Evolutionary conservation across 2,797 vertebrate species (phyloP), one percentile per base, ranked within the genome.

Genomic region (Characodon lateralis): DNA sequence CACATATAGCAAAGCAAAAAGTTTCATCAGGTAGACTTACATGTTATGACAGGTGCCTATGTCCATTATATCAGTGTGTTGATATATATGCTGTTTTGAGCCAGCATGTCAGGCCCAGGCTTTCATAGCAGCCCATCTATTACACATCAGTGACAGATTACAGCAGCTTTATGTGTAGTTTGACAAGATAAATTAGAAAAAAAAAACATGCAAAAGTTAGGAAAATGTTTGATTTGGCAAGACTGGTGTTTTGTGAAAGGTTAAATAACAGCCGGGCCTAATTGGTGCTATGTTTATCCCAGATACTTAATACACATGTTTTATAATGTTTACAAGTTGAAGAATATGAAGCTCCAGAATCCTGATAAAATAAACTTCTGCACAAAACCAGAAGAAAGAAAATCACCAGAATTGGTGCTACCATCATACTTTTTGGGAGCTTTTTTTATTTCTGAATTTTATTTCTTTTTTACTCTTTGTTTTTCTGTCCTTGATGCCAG

Each of bases 41-140:
- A 84, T 85, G 89, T 84, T 87, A 86, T 20, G 93, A 94, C 94
- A 94, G 91, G 89, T 96, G 94, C 89, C 94, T 93, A 85, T 94
- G 89, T 85, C 85, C 85, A 95, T 96, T 93, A 93, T 85, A 91
- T 95, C 93, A 93, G 26, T 12, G 71, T 74, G 79, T 77, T 83
- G 85, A 88, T 89, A 88, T 91, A 77, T 86, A 86, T 66, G 78
- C 84, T 86, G 89, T 89, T 87, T 89, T 89, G 85, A 92, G 90
- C 90, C 85, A 85, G 88, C 81, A 83, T 92, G 91, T 92, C 91
- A 92, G 83, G 61, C 73, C 43, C 53, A 7, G 76, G 78, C 88
- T 80, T 88, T 72, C 76, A 84, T 88, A 41, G 59, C 79, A 74
- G 39, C 48, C 72, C 59, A 72, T 84, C 69, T 86, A 88, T 91